Conservation (phyloP, 2,113 vertebrate genomes). For the Trogon melanurus region DNA sequence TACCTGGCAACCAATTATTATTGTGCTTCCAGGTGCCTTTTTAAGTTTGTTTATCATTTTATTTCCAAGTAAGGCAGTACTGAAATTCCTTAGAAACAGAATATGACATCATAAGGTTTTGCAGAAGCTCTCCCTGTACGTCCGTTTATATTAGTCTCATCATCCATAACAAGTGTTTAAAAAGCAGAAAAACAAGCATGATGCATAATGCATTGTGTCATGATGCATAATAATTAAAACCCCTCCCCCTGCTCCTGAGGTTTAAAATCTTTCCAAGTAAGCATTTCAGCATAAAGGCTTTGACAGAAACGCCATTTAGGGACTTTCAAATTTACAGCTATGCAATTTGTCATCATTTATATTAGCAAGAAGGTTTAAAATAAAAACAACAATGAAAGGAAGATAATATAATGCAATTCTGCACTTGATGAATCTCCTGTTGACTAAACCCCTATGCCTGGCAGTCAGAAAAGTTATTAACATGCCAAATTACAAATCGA, state of each 20-base stretch:
- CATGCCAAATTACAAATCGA: slow-evolving; percentile 20
- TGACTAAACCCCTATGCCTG: not conserved
- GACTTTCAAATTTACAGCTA: slow-evolving; percentile 68
- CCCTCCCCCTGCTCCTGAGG: slow-evolving; percentile 61
- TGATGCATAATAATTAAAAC: slow-evolving; percentile 72
- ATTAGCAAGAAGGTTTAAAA: slow-evolving; percentile 50
- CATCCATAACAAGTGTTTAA: slow-evolving; percentile 71
- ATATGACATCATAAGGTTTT: slow-evolving; percentile 64
- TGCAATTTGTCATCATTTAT: slow-evolving; percentile 77
- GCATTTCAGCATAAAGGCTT: slow-evolving; percentile 74
- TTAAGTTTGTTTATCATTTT: not conserved
- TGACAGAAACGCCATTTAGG: slow-evolving; percentile 77
- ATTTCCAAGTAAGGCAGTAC: not conserved
- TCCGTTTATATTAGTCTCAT: slow-evolving; percentile 67
- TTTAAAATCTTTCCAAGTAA: slow-evolving; percentile 72
- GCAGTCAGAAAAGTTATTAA: not conserved
- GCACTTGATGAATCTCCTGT: slow-evolving; percentile 49
- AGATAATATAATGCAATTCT: not conserved
- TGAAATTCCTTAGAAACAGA: slow-evolving; percentile 21
- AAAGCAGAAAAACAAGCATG: slow-evolving; percentile 71
- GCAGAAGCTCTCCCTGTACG: slow-evolving; percentile 33
- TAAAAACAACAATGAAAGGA: slow-evolving; percentile 2
- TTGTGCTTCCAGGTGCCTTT: not conserved
- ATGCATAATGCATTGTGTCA: slow-evolving; percentile 73
- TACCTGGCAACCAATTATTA: slow-evolving; percentile 41